These are phyloP conservation scores for Menura novaehollandiae DNA, from an alignment of 2,113 vertebrate species.

Conservation along the genomic window DNA sequence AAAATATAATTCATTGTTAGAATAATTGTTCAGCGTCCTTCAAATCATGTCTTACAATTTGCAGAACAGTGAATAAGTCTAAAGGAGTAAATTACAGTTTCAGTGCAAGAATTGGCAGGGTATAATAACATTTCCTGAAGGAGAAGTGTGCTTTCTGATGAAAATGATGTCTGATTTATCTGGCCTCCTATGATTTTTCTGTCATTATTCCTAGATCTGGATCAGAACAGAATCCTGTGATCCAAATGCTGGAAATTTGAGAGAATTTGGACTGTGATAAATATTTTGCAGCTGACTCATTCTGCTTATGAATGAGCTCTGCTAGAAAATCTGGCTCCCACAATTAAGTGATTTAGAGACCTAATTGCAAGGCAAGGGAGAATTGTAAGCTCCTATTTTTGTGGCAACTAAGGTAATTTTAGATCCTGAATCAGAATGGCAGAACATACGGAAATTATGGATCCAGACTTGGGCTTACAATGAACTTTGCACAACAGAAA, in stretches of 20 bases:
- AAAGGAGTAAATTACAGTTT: not conserved
- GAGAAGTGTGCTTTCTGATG: not conserved
- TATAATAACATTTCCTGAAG: not conserved
- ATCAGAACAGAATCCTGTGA: constrained; percentile 20
- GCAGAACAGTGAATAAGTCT: not conserved
- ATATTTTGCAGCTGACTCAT: constrained; percentile 56
- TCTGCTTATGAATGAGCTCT: constrained; percentile 22
- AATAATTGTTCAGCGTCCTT: not conserved
- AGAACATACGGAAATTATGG: not conserved
- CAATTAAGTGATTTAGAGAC: constrained; percentile 31
- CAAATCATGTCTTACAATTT: not conserved
- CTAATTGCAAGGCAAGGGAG: constrained; percentile 52
- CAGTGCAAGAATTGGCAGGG: not conserved
- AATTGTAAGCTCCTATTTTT: constrained; percentile 44
- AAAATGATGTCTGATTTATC: not conserved
- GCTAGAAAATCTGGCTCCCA: constrained; percentile 45
- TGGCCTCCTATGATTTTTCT: not conserved
- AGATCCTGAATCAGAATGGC: not conserved
- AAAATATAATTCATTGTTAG: not conserved
- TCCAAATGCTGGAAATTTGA: constrained; percentile 26
- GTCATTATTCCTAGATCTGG: not conserved
- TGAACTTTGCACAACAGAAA: not conserved
- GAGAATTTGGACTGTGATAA: constrained; percentile 34
- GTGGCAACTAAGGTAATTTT: constrained; percentile 25
- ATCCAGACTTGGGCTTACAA: not conserved